Percentiles rank a stretch among this genome's conserved stretches.
Conservation (phyloP, 1,140 invertebrate genomes). For the Brachionus plicatilis region DNA sequence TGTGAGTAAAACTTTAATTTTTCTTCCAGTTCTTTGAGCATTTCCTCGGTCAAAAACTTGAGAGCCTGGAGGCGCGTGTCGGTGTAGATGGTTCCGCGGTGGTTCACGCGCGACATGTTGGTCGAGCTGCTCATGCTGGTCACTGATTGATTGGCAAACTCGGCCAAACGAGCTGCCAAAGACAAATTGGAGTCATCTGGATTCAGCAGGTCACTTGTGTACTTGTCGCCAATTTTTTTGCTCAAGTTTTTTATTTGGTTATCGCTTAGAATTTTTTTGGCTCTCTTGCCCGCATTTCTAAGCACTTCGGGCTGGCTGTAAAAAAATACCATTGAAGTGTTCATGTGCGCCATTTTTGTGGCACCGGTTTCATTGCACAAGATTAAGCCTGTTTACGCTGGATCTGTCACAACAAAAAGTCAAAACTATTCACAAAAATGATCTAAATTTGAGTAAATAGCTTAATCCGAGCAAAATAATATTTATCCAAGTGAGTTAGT, state of each 20-base stretch:
- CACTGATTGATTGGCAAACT: not conserved
- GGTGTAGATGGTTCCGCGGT: not conserved
- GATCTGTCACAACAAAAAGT: not conserved
- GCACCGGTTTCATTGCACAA: not conserved
- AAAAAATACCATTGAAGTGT: not conserved
- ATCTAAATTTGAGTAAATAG: not conserved
- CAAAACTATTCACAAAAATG: not conserved
- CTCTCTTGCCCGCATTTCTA: not conserved
- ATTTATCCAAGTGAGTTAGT: not conserved
- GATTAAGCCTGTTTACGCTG: not conserved
- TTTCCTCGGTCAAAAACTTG: slow-evolving; percentile 33
- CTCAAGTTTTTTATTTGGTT: not conserved
- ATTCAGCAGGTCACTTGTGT: not conserved
- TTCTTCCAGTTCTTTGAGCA: slow-evolving; percentile 19
- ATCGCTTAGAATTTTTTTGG: not conserved
- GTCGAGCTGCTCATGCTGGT: not conserved
- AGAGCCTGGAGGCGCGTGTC: slow-evolving; percentile 1
- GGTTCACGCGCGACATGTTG: not conserved
- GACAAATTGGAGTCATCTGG: not conserved
- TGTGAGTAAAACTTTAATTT: not conserved
- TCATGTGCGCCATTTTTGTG: not conserved
- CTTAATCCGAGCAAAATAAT: not conserved
- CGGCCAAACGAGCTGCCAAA: not conserved
- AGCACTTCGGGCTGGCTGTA: not conserved
- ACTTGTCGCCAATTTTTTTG: slow-evolving; percentile 13